Conservation (phyloP, 2,888 invertebrate genomes). For the Crocallis elinguaria region DNA sequence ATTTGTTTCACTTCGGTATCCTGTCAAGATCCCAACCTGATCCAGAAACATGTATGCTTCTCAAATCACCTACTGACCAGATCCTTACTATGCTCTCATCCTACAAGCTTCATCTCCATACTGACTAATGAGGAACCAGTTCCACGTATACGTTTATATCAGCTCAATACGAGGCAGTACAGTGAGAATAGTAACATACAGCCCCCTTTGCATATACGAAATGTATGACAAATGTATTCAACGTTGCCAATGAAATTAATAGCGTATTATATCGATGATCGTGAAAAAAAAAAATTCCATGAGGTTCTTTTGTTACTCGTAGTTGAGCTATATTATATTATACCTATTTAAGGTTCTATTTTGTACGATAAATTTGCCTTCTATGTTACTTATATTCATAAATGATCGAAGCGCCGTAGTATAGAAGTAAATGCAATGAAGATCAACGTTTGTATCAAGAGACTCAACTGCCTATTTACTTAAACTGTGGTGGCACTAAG, state of each 20-base stretch:
- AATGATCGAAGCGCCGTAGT: no score
- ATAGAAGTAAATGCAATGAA: neutral
- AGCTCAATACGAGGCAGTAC: neutral
- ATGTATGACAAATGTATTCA: no score
- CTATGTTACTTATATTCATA: no score
- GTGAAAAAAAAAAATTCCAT: no score
- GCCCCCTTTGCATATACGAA: neutral
- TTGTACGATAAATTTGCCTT: no score
- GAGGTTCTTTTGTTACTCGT: no score
- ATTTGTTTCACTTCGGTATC: neutral
- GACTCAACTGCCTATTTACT: neutral
- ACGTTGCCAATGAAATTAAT: no score
- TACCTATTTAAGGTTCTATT: no score
- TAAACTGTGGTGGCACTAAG: slow-evolving; percentile 3
- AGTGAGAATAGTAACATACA: neutral
- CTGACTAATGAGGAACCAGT: slow-evolving; percentile 1
- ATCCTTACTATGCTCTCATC: neutral
- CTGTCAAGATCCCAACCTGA: neutral
- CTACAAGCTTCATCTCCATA: slow-evolving; percentile 2
- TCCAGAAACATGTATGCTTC: neutral
- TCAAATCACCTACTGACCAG: neutral
- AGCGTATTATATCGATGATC: no score
- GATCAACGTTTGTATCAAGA: neutral
- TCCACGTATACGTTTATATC: neutral
- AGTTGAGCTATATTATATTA: no score